A percentile compares a stretch with the other conserved stretches of the same genome.
Conservation (phyloP, 2,113 vertebrate genomes). For the Ophiodon elongatus region DNA sequence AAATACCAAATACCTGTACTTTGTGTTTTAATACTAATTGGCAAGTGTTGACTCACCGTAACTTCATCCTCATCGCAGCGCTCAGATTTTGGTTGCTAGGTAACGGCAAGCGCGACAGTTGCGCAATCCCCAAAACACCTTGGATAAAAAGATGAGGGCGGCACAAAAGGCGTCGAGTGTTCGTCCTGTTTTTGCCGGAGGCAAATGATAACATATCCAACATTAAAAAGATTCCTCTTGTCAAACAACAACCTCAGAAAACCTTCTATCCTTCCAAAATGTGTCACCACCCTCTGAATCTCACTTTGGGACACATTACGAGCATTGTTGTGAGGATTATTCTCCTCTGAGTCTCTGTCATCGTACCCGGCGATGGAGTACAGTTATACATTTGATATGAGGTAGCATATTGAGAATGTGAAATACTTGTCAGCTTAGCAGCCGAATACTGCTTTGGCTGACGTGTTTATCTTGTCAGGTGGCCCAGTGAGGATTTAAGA, state of each 20-base stretch:
- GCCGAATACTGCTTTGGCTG: background rate
- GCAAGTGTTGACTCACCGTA: too few species aligned
- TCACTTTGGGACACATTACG: background rate
- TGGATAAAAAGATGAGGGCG: background rate
- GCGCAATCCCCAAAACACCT: background rate
- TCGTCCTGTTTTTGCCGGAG: background rate
- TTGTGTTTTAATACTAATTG: too few species aligned
- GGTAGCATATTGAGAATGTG: background rate
- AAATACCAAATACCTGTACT: too few species aligned
- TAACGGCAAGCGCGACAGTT: background rate
- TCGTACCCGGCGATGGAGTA: background rate
- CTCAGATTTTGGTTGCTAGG: background rate
- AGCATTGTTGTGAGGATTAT: background rate
- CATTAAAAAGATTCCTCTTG: background rate
- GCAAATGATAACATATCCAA: too few species aligned
- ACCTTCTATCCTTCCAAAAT: background rate
- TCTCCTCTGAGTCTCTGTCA: background rate
- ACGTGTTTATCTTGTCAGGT: background rate
- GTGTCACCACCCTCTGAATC: background rate
- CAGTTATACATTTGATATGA: background rate
- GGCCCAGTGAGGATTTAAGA: constrained; percentile 3
- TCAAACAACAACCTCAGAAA: background rate
- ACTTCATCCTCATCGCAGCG: too few species aligned
- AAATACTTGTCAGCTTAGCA: background rate
- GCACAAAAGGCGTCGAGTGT: background rate